Evolutionary conservation across 1,140 invertebrate genomes (phyloP), one percentile per base, ranked within the genome.

Genomic region (Oncopodura yosiiana): DNA sequence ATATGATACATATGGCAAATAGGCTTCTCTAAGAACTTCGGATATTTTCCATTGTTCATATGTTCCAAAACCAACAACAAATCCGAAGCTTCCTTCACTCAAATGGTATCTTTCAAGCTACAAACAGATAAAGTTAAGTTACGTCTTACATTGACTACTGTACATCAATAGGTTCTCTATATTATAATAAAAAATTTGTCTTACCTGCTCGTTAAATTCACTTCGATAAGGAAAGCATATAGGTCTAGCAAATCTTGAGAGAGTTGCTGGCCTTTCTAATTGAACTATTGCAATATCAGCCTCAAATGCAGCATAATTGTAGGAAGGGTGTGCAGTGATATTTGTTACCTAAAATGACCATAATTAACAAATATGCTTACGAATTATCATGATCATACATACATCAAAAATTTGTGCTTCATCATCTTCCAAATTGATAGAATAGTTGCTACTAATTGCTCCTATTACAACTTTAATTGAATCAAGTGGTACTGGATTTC

Each of bases 361-460:
- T n/a, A n/a, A n/a, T n/a, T n/a, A n/a, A n/a, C n/a, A 8, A 30
- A 11, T 29, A 29, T 30, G 30, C 19, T 26, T 34, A 34, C 3
- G 29, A 16, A 41, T 41, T 9, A 21, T 16, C 5, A 41, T 18
- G 18, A 6, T 21, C 9, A 44, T 8, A 16, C 27, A 12, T 23
- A 38, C 53, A 21, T 41, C 27, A 49, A 56, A 56, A 27, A 41
- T 38, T 26, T 56, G 44, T n/a, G 45, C 44, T 26, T 56, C 16
- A 16, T 34, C 14, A 19, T 56, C 36, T 9, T 56, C 32, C 9
- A 36, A 36, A 27, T 34, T 27, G 4, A n/a, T n/a, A 16, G 27
- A n/a, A 26, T 27, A 30, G 2, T 49, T 24, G 23, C 48, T 50
- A 18, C 24, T 39, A 11, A 38, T 32, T 14, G 54, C 36, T n/a